Conservation (phyloP, 2,888 invertebrate species). For the Sinotaia quadrata region DNA sequence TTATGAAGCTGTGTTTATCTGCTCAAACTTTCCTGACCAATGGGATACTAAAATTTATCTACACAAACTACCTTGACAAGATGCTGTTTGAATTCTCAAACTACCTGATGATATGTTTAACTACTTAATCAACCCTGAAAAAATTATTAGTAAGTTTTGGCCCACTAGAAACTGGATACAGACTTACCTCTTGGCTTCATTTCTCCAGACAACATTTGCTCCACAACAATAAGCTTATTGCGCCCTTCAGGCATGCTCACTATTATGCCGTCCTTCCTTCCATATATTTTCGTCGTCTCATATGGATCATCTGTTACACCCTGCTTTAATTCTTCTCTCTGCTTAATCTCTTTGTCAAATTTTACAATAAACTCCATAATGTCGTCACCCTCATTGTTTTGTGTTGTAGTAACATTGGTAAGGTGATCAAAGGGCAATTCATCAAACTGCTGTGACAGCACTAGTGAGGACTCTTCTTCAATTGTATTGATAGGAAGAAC, state of each 20-base stretch:
- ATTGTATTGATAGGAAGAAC: no score
- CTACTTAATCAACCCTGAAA: no score
- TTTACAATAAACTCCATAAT: neutral
- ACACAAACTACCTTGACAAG: no score
- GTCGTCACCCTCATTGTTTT: neutral
- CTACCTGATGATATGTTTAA: no score
- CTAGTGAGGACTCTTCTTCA: no score
- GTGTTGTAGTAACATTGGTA: neutral
- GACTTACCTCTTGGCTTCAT: slow-evolving; percentile 37
- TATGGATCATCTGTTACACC: slow-evolving; percentile 22
- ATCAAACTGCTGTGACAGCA: no score
- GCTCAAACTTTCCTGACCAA: no score
- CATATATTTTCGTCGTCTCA: slow-evolving; percentile 37
- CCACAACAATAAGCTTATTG: slow-evolving; percentile 20
- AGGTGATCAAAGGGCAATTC: neutral
- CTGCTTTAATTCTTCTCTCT: neutral
- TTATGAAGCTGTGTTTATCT: no score
- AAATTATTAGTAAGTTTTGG: neutral
- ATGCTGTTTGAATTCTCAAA: no score
- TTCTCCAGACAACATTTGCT: slow-evolving; percentile 43
- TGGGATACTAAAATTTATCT: no score
- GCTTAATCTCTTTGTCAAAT: neutral
- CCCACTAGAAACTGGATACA: slow-evolving; percentile 41
- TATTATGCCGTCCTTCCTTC: slow-evolving; percentile 15
- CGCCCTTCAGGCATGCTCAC: slow-evolving; percentile 44